phyloP scores from a whole-genome alignment of 2,888 invertebrate genomes.

The Tiliacea aurago region DNA sequence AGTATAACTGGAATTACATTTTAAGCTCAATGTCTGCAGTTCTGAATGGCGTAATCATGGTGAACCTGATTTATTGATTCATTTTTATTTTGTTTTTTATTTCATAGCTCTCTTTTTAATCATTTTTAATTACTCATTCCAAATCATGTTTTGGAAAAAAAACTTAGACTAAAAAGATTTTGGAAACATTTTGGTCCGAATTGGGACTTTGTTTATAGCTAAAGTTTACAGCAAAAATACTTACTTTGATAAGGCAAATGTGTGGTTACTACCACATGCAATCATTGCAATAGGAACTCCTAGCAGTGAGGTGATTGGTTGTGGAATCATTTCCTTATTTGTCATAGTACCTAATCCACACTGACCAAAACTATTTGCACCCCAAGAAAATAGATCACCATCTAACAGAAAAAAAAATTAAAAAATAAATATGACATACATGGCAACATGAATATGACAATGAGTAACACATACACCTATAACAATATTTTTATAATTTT shows the following conservation, averaged over 20 bases:
- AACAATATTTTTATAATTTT: neutral
- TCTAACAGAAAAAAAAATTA: constrained; percentile 83
- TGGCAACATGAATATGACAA: no score
- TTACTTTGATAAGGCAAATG: constrained; percentile 94
- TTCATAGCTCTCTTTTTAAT: neutral
- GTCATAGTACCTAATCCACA: constrained; percentile 93
- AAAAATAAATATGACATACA: neutral
- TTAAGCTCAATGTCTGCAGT: neutral
- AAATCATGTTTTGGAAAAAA: neutral
- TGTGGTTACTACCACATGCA: constrained; percentile 95
- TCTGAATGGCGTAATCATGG: neutral
- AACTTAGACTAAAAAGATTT: neutral
- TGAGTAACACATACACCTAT: neutral
- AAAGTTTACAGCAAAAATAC: constrained; percentile 68
- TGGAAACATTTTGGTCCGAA: neutral
- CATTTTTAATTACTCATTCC: no score
- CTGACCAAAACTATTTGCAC: constrained; percentile 95
- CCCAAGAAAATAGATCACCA: constrained; percentile 97
- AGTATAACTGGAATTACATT: neutral
- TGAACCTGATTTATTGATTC: neutral
- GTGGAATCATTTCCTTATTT: constrained; percentile 91
- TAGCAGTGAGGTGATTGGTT: constrained; percentile 91
- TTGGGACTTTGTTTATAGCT: neutral
- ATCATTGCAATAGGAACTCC: constrained; percentile 95
- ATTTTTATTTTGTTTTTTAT: neutral